Evolutionary conservation across 2,888 invertebrate genomes (phyloP), one percentile per base, ranked within the genome.

Genomic region (Morpho helenor): DNA sequence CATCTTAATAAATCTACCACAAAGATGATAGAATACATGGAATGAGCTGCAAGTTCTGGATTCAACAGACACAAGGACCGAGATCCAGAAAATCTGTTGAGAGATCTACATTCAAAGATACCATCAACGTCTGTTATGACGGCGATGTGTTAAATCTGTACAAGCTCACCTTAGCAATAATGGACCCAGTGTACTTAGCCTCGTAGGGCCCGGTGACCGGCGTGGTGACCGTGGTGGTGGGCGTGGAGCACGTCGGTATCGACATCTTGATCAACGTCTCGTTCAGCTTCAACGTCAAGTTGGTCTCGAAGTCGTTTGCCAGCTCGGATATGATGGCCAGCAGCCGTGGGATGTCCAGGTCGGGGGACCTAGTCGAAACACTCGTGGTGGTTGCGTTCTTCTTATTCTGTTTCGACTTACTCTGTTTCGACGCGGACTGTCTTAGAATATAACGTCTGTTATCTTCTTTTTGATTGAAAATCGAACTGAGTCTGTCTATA

Each of bases 241-340:
- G 63, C 0, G 69, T 67, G 2, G 62, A 56, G 51, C 81, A 80
- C 0, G 78, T 78, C 1, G 80, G 79, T 0, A 77, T 64, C 0
- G 69, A 66, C 57, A 70, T 73, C 46, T 62, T 62, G 7, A 63
- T 59, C 8, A 82, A 55, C 0, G 77, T 71, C 58, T 72, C 64
- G 45, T 81, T 82, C 23, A 83, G 69, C 40, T 70, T 60, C 3
- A 60, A 51, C 0, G 77, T 76, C 31, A 82, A 61, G 52, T 82
- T 78, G 9, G 75, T 68, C 43, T 78, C 78, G 58, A 79, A 82
- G 8, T 80, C 78, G 42, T 69, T 68, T 0, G 79, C 77, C 31
- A 80, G 58, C 22, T 76, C 75, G 0, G 75, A 66, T 0, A 80
- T 69, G 2, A 81, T 69, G 0, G 62, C 68, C 23, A 80, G 57